A percentile compares a stretch with the other conserved stretches of the same genome.
These are phyloP conservation scores for Hirtodrosophila cameraria DNA, from an alignment of 2,888 invertebrate genomes.

Conservation along the genomic window DNA sequence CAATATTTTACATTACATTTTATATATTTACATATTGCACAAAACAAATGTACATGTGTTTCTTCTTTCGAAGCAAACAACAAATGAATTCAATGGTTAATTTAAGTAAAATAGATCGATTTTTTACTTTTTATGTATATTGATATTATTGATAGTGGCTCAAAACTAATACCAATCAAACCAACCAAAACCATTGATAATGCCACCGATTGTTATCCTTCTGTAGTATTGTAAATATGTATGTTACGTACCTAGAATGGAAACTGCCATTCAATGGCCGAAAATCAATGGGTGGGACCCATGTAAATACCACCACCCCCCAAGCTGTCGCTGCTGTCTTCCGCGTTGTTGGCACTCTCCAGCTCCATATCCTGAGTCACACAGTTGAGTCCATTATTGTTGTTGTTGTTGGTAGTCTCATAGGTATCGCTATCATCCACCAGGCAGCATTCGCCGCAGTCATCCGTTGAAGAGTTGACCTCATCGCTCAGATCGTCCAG, in stretches of 20 bases:
- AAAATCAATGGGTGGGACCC: conserved; percentile 66
- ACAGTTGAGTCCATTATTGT: conserved; percentile 45
- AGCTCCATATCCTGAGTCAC: conserved; percentile 32
- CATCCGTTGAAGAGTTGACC: conserved; percentile 67
- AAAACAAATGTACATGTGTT: no score
- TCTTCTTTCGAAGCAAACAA: no score
- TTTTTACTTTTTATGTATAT: no score
- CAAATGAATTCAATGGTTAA: no score
- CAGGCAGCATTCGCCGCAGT: conserved; percentile 68
- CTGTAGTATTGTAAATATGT: background rate
- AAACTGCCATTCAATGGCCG: conserved; percentile 62
- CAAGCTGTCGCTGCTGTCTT: conserved; percentile 61
- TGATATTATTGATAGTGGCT: no score
- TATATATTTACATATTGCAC: no score
- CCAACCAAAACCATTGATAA: no score
- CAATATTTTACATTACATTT: no score
- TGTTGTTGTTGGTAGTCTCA: conserved; percentile 47
- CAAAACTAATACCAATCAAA: no score
- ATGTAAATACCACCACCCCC: conserved; percentile 63
- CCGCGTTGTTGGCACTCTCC: conserved; percentile 55
- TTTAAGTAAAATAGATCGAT: no score
- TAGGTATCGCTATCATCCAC: conserved; percentile 70
- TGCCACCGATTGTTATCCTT: no score
- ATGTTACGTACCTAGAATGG: conserved; percentile 43
- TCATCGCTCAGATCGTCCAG: conserved; percentile 72